A percentile compares a stretch with the other conserved stretches of the same genome.
Evolutionary conservation across 2,113 vertebrate species (phyloP).

Genomic region (Proterorhinus semilunaris): DNA sequence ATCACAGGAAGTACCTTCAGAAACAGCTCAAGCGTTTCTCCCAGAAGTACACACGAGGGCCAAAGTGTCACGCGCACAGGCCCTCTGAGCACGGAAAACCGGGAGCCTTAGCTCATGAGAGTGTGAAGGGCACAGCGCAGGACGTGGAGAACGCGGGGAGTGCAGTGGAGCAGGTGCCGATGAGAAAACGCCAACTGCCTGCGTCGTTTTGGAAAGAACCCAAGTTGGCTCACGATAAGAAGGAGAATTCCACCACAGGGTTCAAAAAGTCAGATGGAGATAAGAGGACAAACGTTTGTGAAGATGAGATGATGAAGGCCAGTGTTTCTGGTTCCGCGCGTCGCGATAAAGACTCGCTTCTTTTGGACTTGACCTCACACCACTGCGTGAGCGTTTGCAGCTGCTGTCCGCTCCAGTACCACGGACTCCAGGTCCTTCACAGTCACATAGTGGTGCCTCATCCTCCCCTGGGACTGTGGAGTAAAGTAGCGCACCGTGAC

Average conservation of each 20-base stretch:
- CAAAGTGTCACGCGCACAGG: conserved; percentile 81
- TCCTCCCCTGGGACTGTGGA: conserved; percentile 80
- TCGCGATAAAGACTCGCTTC: conserved; percentile 74
- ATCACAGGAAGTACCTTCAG: conserved; percentile 97
- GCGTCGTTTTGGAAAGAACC: conserved; percentile 99
- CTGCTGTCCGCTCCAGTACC: conserved; percentile 89
- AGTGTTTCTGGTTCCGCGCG: conserved; percentile 45
- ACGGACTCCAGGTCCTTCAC: conserved; percentile 84
- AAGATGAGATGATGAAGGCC: conserved; percentile 43
- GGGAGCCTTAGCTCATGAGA: conserved; percentile 27
- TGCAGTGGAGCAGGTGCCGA: conserved; percentile 85
- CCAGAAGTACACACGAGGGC: conserved; percentile 89
- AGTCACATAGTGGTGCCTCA: conserved; percentile 76
- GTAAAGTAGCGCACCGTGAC: conserved; percentile 68
- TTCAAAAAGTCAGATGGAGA: conserved; percentile 62
- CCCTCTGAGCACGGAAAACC: conserved; percentile 67
- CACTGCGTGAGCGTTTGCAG: conserved; percentile 77
- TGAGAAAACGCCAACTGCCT: conserved; percentile 94
- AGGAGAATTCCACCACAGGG: conserved; percentile 56
- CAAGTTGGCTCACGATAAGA: conserved; percentile 70
- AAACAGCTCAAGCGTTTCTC: conserved; percentile 97
- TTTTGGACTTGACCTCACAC: conserved; percentile 74
- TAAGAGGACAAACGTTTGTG: conserved; percentile 70
- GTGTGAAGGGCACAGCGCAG: conserved; percentile 19
- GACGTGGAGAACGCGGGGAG: conserved; percentile 39